These are phyloP conservation scores for Bombus turneri DNA, from an alignment of 1,140 invertebrate genomes.

Conservation along the genomic window DNA sequence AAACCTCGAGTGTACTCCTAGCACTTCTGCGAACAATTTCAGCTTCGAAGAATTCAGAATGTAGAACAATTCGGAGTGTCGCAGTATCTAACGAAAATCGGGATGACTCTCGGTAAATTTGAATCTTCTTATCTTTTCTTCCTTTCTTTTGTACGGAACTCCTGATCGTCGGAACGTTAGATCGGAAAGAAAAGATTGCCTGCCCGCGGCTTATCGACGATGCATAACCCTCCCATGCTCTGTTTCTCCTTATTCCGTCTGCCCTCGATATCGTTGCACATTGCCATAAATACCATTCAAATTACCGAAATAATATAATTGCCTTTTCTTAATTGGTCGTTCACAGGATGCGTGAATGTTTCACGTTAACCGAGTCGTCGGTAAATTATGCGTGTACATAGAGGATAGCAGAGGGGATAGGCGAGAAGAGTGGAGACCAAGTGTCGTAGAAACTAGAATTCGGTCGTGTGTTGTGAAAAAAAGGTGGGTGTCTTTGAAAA, in stretches of 20 bases:
- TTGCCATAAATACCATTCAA: no score
- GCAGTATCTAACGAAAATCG: no score
- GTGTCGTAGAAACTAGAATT: not conserved
- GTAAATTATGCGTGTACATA: slow-evolving; percentile 15
- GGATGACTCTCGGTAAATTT: no score
- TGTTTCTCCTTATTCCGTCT: not conserved
- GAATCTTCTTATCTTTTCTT: not conserved
- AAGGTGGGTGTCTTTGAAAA: slow-evolving; percentile 4
- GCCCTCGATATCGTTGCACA: not conserved
- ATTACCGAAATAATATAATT: not conserved
- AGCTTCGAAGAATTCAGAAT: not conserved
- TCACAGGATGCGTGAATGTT: slow-evolving; percentile 14
- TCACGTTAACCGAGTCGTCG: not conserved
- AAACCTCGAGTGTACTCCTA: not conserved
- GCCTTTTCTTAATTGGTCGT: not conserved
- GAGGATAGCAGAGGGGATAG: slow-evolving; percentile 11
- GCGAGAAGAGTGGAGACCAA: slow-evolving; percentile 1
- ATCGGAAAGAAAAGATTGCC: not conserved
- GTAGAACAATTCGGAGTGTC: not conserved
- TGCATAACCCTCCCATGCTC: not conserved
- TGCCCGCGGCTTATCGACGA: not conserved
- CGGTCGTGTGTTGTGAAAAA: slow-evolving; percentile 6
- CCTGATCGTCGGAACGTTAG: not conserved
- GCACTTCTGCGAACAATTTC: no score
- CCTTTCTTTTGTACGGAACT: not conserved